phyloP scores from a whole-genome alignment of 2,888 invertebrate genomes.

The Abrostola triplasia region DNA sequence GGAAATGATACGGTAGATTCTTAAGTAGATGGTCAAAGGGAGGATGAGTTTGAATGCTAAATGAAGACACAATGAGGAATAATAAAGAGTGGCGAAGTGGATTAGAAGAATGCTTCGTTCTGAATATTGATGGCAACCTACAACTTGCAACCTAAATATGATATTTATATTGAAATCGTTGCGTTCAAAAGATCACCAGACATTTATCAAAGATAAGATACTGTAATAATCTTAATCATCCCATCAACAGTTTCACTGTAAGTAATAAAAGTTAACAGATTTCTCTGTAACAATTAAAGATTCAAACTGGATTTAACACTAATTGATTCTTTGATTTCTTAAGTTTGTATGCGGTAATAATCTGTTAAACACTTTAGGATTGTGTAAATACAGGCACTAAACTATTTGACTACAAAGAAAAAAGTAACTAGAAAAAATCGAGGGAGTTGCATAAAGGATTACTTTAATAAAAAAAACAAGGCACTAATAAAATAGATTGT shows the following conservation, averaged over 20 bases:
- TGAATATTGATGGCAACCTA: constrained; percentile 59
- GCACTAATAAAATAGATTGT: no score
- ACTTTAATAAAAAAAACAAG: no score
- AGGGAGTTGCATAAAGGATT: no score
- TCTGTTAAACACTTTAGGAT: not conserved
- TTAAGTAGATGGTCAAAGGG: constrained; percentile 38
- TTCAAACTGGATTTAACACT: constrained; percentile 2
- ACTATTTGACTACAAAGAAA: no score
- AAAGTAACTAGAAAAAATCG: no score
- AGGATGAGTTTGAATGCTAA: constrained; percentile 61
- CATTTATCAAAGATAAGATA: constrained; percentile 9
- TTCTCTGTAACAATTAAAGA: constrained; percentile 19
- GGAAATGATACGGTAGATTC: constrained; percentile 38
- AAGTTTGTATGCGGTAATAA: not conserved
- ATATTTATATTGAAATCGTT: constrained; percentile 40
- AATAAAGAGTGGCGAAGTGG: constrained; percentile 56
- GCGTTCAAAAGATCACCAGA: constrained; percentile 29
- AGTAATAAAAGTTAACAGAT: constrained; percentile 26
- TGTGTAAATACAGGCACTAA: no score
- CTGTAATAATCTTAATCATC: constrained; percentile 13
- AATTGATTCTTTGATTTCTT: not conserved
- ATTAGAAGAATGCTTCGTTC: constrained; percentile 58
- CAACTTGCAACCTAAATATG: constrained; percentile 38
- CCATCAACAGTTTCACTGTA: constrained; percentile 39
- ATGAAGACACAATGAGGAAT: constrained; percentile 59